phyloP scores from a whole-genome alignment of 1,140 invertebrate species.

The Magallana ariakensis region DNA sequence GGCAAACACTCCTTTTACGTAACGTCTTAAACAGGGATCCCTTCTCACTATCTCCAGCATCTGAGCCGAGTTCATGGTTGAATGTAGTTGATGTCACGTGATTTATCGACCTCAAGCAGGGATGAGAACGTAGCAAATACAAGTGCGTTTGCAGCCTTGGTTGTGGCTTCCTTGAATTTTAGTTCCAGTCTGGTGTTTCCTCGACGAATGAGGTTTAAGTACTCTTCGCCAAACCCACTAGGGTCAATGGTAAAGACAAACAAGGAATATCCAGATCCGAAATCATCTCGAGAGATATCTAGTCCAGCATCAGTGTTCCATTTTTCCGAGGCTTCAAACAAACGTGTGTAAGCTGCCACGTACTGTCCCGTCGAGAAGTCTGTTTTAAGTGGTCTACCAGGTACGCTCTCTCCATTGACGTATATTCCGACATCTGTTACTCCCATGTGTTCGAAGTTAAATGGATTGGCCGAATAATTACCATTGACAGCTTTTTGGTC shows the following conservation, averaged over 20 bases:
- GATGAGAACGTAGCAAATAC: slow-evolving; percentile 43
- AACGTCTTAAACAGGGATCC: not conserved
- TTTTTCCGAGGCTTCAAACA: slow-evolving; percentile 47
- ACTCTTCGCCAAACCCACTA: slow-evolving; percentile 46
- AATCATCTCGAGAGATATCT: slow-evolving; percentile 29
- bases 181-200: slow-evolving; percentile 49
- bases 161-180: slow-evolving; percentile 43
- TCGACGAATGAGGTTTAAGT: slow-evolving; percentile 49
- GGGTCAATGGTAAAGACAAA: slow-evolving; percentile 43
- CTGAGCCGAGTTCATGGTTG: slow-evolving; percentile 32
- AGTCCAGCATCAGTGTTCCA: slow-evolving; percentile 48
- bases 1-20: slow-evolving; percentile 45
- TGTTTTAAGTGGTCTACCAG: slow-evolving; percentile 45
- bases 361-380: slow-evolving; percentile 24
- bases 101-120: slow-evolving; percentile 43
- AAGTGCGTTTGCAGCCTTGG: slow-evolving; percentile 37
- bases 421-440: slow-evolving; percentile 41
- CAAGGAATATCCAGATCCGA: slow-evolving; percentile 29
- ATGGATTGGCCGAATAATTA: slow-evolving; percentile 53
- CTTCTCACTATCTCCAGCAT: not conserved
- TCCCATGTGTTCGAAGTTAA: slow-evolving; percentile 45
- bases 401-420: slow-evolving; percentile 51
- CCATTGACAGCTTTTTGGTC: slow-evolving; percentile 24
- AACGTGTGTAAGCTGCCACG: not conserved
- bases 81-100: slow-evolving; percentile 46